Percentiles rank a stretch among this genome's conserved stretches.
Evolutionary conservation across 2,113 vertebrate species (phyloP).

Genomic region (Syrmaticus mikado): DNA sequence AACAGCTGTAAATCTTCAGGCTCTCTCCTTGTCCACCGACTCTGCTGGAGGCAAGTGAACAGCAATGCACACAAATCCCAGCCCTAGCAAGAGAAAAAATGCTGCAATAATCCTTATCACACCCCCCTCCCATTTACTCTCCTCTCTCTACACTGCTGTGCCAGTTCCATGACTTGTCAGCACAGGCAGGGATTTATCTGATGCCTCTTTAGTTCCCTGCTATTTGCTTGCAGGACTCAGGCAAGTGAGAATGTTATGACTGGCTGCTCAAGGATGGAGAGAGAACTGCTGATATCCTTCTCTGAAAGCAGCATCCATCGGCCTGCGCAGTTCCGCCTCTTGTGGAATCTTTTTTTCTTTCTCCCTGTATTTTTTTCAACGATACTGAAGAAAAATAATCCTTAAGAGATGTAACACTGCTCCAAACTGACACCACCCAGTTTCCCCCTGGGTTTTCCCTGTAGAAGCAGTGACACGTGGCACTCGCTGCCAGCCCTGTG

Average conservation of each 20-base stretch:
- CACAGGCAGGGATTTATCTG: not conserved
- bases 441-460: not conserved
- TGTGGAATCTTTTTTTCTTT: not conserved
- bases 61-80: not conserved
- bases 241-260: not conserved
- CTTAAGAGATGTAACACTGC: not conserved
- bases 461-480: fast-evolving
- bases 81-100: not conserved
- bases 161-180: not conserved
- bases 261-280: not conserved
- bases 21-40: not conserved
- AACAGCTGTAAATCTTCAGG: conserved; percentile 3
- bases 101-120: not conserved
- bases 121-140: not conserved
- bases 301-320: not conserved
- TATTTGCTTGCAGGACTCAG: not conserved
- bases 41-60: not conserved
- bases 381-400: not conserved
- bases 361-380: fast-evolving
- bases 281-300: not conserved
- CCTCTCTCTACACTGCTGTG: not conserved
- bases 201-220: not conserved
- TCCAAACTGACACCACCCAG: not conserved
- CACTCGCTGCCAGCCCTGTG: not conserved
- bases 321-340: not conserved